Base-by-base conservation (phyloP, 2,888 invertebrate species). In the Teleogryllus oceanicus region DNA sequence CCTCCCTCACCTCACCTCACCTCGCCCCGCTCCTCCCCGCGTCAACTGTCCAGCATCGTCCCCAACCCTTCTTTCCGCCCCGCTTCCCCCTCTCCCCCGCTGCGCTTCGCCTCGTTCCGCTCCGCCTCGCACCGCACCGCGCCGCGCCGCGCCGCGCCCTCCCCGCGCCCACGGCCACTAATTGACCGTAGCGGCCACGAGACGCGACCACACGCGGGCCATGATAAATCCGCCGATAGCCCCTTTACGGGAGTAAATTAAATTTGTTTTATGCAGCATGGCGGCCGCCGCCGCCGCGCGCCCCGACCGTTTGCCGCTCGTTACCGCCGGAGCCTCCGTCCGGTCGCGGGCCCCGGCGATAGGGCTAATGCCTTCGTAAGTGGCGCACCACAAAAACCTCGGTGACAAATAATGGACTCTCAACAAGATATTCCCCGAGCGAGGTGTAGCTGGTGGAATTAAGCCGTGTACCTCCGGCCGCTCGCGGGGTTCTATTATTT, bases 141-240 rank as follows among this genome's bases (percentile, higher is more conserved):
- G 37, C 8, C 37, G 37, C 37, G 8, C 37, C 37, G 37, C 37
- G 37, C 37, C 37, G 37, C 37, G 37, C 37, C 37, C 37, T 62
- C 62, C n/a, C 62, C n/a, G 62, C 62, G 13, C 62, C 62, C 13
- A 62, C 5, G 37, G 62, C n/a, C 62, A 2, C 62, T 62, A 62
- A 62, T 62, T 62, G 62, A 62, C 16, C 62, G 62, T 18, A 62
- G 62, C 37, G 62, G 62, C 62, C 62, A n/a, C 62, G n/a, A 62
- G 62, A 62, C 62, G 62, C 62, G 62, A 62, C 62, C 62, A 62
- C 62, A 62, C 62, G 62, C 16, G 62, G 62, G 62, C 4, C 62
- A 13, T n/a, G 62, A 62, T 62, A 62, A 62, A 62, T 62, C 62
- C 62, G 62, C 62, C 62, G 62, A 62, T 62, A 62, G 62, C 62